Conservation (phyloP, 2,888 invertebrate species). For the Plebejus argus region DNA sequence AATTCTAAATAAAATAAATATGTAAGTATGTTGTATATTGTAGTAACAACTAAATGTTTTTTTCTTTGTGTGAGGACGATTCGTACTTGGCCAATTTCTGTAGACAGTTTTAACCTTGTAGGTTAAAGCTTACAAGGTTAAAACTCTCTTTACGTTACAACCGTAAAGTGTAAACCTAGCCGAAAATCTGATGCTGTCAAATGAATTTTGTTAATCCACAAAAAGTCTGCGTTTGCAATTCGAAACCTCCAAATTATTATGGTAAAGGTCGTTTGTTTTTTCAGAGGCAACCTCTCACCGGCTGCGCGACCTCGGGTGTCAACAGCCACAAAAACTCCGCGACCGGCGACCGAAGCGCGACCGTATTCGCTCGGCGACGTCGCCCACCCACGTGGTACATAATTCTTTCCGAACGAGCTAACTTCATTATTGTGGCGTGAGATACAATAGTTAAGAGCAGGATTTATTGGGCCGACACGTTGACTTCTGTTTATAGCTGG, state of each 20-base stretch:
- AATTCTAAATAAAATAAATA: no score
- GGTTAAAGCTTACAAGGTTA: no score
- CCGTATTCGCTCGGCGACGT: slow-evolving; percentile 64
- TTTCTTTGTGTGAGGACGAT: neutral
- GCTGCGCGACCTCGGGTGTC: slow-evolving; percentile 59
- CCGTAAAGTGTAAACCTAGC: no score
- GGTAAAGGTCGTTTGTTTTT: slow-evolving; percentile 64
- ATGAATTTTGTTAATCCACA: slow-evolving; percentile 11
- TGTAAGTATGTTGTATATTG: no score
- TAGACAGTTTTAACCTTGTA: no score
- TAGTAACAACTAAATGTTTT: neutral
- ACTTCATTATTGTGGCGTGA: slow-evolving; percentile 81
- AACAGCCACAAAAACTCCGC: slow-evolving; percentile 70
- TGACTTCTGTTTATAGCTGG: slow-evolving; percentile 80
- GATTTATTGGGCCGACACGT: slow-evolving; percentile 81
- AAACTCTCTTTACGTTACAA: no score
- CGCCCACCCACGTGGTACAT: slow-evolving; percentile 79
- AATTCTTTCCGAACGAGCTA: slow-evolving; percentile 79
- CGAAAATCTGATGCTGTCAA: neutral
- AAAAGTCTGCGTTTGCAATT: slow-evolving; percentile 43
- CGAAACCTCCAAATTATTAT: slow-evolving; percentile 48
- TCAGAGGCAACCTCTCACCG: slow-evolving; percentile 66
- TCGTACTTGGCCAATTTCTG: neutral
- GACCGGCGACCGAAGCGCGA: slow-evolving; percentile 51
- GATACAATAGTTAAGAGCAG: slow-evolving; percentile 81